Percentiles rank a stretch among this genome's conserved stretches.
Evolutionary conservation across 2,797 vertebrate species (phyloP).

Genomic region (Etheostoma perlongum): DNA sequence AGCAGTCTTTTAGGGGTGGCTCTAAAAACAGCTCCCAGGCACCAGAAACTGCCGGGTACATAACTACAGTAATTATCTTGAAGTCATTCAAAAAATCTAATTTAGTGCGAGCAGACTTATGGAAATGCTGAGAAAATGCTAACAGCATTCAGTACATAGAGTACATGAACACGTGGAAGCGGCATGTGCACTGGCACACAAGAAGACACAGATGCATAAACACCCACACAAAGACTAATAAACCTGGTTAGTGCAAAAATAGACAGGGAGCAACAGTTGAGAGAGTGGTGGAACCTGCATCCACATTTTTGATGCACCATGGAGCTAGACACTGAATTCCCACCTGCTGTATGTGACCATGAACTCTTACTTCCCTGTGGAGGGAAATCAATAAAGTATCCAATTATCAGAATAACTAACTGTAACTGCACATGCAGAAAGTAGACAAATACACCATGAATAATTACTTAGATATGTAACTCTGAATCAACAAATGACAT

Average conservation of each 20-base stretch:
- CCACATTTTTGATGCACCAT: constrained; percentile 8
- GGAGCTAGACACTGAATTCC: constrained; percentile 5
- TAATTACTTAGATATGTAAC: not conserved
- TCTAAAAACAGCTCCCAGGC: constrained; percentile 65
- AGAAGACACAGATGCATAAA: constrained; percentile 36
- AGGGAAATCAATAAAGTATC: not conserved
- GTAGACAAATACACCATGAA: not conserved
- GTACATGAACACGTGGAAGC: constrained; percentile 10
- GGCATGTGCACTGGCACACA: constrained; percentile 27
- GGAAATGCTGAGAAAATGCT: constrained; percentile 35
- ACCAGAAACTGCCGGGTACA: constrained; percentile 68
- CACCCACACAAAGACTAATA: constrained; percentile 46
- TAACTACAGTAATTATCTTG: constrained; percentile 72
- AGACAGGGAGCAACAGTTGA: constrained; percentile 12
- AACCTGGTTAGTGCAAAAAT: constrained; percentile 38
- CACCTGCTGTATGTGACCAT: constrained; percentile 22
- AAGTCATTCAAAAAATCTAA: constrained; percentile 53
- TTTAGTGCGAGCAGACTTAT: constrained; percentile 36
- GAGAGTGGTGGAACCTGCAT: constrained; percentile 12
- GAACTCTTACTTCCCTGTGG: not conserved
- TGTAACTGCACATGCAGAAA: not conserved
- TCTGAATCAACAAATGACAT: constrained; percentile 5
- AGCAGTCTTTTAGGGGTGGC: constrained; percentile 46
- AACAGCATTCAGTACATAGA: constrained; percentile 10
- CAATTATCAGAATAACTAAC: not conserved